Percentiles rank a stretch among this genome's conserved stretches.
phyloP scores from a whole-genome alignment of 2,888 invertebrate species.

The Drosophila mayaguana region DNA sequence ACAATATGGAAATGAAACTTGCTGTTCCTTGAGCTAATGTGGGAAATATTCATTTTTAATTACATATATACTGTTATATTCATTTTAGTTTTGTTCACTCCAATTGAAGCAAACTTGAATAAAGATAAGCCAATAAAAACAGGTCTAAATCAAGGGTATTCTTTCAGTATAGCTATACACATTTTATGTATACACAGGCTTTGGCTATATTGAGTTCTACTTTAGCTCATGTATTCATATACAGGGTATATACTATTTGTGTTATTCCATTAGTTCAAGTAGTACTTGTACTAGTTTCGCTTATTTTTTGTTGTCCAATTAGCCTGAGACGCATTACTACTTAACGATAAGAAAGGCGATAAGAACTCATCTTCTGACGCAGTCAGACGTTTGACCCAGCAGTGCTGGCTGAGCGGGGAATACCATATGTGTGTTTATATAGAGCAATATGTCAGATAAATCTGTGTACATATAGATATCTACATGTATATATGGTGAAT shows the following conservation, averaged over 20 bases:
- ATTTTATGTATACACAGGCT: too few relatives aligned
- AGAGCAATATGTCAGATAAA: too few relatives aligned
- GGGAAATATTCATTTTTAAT: too few relatives aligned
- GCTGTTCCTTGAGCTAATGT: too few relatives aligned
- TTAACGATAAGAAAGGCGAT: conserved; percentile 21
- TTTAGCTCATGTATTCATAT: background rate
- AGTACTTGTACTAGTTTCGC: conserved; percentile 1
- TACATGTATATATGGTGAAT: background rate
- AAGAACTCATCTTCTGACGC: conserved; percentile 17
- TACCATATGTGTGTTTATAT: background rate
- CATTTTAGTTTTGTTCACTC: too few relatives aligned
- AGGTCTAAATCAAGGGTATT: too few relatives aligned
- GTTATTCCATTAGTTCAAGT: background rate
- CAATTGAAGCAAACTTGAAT: too few relatives aligned
- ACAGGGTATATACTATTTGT: background rate
- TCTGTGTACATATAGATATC: background rate
- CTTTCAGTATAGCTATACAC: too few relatives aligned
- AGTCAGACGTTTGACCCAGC: background rate
- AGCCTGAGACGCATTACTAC: conserved; percentile 40
- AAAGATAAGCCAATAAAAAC: too few relatives aligned
- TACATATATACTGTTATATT: too few relatives aligned
- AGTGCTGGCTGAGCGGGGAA: background rate
- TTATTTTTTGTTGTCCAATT: background rate
- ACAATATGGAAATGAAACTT: too few relatives aligned
- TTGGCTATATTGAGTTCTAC: too few relatives aligned